These are phyloP conservation scores for Dioctria linearis DNA, from an alignment of 2,888 invertebrate species.

Conservation along the genomic window DNA sequence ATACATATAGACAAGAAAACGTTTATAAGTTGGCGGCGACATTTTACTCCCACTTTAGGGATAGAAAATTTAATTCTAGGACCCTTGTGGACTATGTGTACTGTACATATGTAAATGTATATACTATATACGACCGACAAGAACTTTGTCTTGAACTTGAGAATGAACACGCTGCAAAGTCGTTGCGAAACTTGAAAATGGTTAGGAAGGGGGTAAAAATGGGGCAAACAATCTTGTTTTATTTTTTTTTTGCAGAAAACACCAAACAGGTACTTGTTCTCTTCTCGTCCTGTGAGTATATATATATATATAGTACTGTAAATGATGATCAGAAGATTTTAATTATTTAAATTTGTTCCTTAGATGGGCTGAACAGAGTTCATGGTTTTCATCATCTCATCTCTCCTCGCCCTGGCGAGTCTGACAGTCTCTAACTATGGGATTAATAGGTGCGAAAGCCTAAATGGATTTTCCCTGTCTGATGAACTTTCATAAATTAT, in stretches of 20 bases:
- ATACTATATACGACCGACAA: background rate
- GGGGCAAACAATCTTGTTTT: too few relatives aligned
- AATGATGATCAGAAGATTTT: slow-evolving; percentile 45
- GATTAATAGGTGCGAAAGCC: slow-evolving; percentile 36
- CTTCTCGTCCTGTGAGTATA: background rate
- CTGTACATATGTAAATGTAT: too few relatives aligned
- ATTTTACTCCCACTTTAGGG: background rate
- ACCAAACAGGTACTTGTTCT: background rate
- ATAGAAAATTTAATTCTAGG: slow-evolving; percentile 27
- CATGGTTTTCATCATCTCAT: background rate
- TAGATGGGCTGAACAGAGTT: background rate
- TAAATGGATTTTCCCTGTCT: slow-evolving; percentile 48
- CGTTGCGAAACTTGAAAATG: too few relatives aligned
- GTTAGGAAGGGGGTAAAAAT: background rate
- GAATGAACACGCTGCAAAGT: background rate
- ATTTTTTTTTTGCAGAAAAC: background rate
- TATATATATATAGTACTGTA: background rate
- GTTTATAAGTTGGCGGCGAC: slow-evolving; percentile 11
- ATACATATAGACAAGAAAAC: slow-evolving; percentile 10
- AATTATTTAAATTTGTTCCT: slow-evolving; percentile 51
- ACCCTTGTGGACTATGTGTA: slow-evolving; percentile 14
- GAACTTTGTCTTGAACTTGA: slow-evolving; percentile 41
- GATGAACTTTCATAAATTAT: background rate
- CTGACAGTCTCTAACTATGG: background rate
- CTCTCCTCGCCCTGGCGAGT: background rate